phyloP scores from a whole-genome alignment of 2,113 vertebrate genomes.

The Phylloscopus trochiloides region DNA sequence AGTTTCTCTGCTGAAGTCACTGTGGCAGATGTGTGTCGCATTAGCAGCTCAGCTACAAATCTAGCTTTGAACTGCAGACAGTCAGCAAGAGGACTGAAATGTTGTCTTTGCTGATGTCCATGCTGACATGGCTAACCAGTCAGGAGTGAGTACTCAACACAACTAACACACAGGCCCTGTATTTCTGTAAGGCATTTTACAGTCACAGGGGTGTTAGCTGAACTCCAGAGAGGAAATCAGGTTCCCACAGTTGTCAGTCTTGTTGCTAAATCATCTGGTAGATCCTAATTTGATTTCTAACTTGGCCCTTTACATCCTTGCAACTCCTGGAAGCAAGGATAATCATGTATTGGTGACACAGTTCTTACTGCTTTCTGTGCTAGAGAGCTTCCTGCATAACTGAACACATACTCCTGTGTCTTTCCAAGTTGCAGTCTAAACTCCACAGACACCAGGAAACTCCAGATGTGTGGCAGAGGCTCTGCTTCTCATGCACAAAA shows the following conservation, averaged over 20 bases:
- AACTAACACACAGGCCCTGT: rapidly evolving
- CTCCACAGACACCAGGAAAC: not conserved
- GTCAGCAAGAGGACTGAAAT: not conserved
- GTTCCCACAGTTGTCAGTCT: not conserved
- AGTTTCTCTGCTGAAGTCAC: not conserved
- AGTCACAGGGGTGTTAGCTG: not conserved
- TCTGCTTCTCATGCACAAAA: not conserved
- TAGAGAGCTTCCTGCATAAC: not conserved
- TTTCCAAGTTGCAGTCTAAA: not conserved
- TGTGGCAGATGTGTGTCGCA: not conserved
- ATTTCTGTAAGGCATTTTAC: not conserved
- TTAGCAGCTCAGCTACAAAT: not conserved
- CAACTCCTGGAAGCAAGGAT: not conserved
- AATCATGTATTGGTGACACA: too few species aligned
- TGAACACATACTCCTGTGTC: not conserved
- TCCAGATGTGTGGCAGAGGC: not conserved
- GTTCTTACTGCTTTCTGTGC: not conserved
- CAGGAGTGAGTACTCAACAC: not conserved
- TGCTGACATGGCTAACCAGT: not conserved
- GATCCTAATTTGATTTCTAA: not conserved
- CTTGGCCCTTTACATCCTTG: not conserved
- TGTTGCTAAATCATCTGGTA: not conserved
- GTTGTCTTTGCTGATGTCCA: not conserved
- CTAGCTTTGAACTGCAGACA: not conserved
- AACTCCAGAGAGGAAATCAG: not conserved